Conservation (phyloP, 2,797 vertebrate genomes). For the Coregonus sp. region DNA sequence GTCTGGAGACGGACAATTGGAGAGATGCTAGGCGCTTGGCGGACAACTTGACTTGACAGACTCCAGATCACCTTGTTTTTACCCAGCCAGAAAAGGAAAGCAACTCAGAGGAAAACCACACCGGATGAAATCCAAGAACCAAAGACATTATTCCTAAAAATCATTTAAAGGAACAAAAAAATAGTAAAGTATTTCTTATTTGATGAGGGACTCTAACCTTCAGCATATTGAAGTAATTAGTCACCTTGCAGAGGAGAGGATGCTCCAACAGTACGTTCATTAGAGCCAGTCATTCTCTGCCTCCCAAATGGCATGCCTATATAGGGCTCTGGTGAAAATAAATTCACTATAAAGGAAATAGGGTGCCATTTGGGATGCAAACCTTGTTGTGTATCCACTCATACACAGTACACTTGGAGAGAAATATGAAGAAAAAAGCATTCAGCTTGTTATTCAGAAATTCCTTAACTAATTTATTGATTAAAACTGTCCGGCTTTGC, state of each 20-base stretch:
- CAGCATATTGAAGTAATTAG: conserved; percentile 79
- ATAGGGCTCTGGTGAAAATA: not conserved
- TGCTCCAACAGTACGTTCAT: conserved; percentile 63
- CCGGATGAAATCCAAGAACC: conserved; percentile 62
- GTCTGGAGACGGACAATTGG: conserved; percentile 59
- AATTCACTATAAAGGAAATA: too few relatives aligned
- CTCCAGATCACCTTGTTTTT: conserved; percentile 69
- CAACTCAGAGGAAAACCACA: conserved; percentile 52
- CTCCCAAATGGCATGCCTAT: conserved; percentile 4
- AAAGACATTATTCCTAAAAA: conserved; percentile 64
- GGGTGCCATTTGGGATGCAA: not conserved
- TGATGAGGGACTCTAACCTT: conserved; percentile 76
- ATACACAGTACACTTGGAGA: conserved; percentile 54
- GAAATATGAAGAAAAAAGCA: conserved; percentile 52
- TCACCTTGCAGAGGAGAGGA: conserved; percentile 62
- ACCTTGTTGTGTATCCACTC: conserved; percentile 11
- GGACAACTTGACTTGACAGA: conserved; percentile 57
- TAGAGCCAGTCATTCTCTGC: conserved; percentile 55
- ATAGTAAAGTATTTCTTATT: conserved; percentile 60
- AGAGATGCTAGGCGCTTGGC: conserved; percentile 62
- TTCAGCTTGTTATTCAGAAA: conserved; percentile 57
- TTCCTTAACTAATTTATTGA: conserved; percentile 61
- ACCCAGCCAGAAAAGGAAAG: conserved; percentile 51
- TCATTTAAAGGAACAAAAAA: conserved; percentile 51
- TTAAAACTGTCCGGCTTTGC: conserved; percentile 57